These are phyloP conservation scores for Synchiropus splendidus DNA, from an alignment of 2,113 vertebrate genomes.

Conservation along the genomic window DNA sequence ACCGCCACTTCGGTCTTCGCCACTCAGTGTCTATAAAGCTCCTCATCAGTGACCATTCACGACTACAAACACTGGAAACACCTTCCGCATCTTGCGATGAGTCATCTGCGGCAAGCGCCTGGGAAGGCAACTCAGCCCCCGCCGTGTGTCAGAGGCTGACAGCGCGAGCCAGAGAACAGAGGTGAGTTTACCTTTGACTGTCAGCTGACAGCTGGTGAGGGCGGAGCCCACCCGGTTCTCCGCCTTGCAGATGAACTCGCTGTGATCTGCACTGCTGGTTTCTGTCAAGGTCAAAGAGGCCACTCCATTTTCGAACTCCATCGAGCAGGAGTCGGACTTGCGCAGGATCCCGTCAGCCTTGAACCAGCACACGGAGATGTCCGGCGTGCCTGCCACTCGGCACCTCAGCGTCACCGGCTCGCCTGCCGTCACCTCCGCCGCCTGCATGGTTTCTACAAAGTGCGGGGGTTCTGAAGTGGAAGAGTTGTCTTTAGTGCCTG, in stretches of 20 bases:
- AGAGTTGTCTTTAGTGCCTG: neutral
- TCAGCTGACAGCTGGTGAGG: constrained; percentile 68
- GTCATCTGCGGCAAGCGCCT: too few species aligned
- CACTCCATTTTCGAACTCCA: constrained; percentile 76
- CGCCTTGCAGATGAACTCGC: constrained; percentile 79
- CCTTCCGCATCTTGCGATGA: too few species aligned
- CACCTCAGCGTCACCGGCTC: constrained; percentile 68
- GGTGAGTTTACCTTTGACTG: constrained; percentile 65
- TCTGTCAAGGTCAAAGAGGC: constrained; percentile 72
- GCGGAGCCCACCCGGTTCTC: constrained; percentile 76
- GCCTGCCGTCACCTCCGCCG: constrained; percentile 67
- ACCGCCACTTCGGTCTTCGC: too few species aligned
- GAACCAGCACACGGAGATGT: constrained; percentile 82
- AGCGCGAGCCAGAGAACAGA: too few species aligned
- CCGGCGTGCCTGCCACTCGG: constrained; percentile 75
- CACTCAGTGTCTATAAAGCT: too few species aligned
- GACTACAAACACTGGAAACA: too few species aligned
- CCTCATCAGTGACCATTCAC: too few species aligned
- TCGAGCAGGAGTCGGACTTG: constrained; percentile 72
- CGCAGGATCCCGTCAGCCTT: constrained; percentile 77
- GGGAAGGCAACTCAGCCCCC: too few species aligned
- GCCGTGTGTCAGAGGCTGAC: too few species aligned
- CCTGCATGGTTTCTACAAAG: constrained; percentile 74
- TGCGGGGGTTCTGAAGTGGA: constrained; percentile 74
- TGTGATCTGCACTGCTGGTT: constrained; percentile 66